These are phyloP conservation scores for Enteromius fasciolatus DNA, from an alignment of 2,797 vertebrate genomes.

Conservation along the genomic window DNA sequence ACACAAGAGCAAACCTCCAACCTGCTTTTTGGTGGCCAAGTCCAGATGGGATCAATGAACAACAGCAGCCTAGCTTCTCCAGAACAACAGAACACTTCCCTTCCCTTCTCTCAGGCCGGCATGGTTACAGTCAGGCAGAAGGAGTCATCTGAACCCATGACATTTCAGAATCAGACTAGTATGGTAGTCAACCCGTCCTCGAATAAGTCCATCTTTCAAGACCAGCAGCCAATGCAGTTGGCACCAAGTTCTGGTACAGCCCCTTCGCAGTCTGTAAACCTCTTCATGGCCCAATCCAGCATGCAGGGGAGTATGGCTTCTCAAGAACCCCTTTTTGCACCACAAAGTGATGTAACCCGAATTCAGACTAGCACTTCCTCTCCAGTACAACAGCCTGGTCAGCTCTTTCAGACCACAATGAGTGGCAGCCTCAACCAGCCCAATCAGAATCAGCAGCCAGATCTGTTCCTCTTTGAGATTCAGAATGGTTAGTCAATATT, in stretches of 20 bases:
- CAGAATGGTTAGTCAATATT: slow-evolving; percentile 84
- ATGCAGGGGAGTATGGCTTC: slow-evolving; percentile 88
- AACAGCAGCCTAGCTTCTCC: slow-evolving; percentile 83
- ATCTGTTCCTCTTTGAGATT: slow-evolving; percentile 94
- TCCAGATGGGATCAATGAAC: slow-evolving; percentile 79
- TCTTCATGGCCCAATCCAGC: slow-evolving; percentile 91
- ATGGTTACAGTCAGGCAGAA: slow-evolving; percentile 85
- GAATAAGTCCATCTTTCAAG: slow-evolving; percentile 89
- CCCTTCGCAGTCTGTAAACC: slow-evolving; percentile 87
- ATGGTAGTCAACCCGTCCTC: slow-evolving; percentile 82
- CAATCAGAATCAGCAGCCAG: slow-evolving; percentile 85
- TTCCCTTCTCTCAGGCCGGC: slow-evolving; percentile 87
- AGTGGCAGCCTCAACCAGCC: slow-evolving; percentile 87
- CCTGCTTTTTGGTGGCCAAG: slow-evolving; percentile 85
- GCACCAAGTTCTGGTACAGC: slow-evolving; percentile 79
- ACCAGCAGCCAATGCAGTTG: slow-evolving; percentile 92
- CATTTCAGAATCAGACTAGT: slow-evolving; percentile 82
- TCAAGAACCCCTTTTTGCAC: slow-evolving; percentile 86
- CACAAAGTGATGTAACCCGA: slow-evolving; percentile 84
- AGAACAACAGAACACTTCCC: slow-evolving; percentile 85
- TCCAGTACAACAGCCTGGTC: slow-evolving; percentile 85
- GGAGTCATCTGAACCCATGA: slow-evolving; percentile 89
- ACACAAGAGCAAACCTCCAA: slow-evolving; percentile 78
- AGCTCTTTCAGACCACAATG: slow-evolving; percentile 87
- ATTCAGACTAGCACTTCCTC: slow-evolving; percentile 86